Evolutionary conservation across 2,888 invertebrate species (phyloP).

Genomic region (Euphydryas editha): DNA sequence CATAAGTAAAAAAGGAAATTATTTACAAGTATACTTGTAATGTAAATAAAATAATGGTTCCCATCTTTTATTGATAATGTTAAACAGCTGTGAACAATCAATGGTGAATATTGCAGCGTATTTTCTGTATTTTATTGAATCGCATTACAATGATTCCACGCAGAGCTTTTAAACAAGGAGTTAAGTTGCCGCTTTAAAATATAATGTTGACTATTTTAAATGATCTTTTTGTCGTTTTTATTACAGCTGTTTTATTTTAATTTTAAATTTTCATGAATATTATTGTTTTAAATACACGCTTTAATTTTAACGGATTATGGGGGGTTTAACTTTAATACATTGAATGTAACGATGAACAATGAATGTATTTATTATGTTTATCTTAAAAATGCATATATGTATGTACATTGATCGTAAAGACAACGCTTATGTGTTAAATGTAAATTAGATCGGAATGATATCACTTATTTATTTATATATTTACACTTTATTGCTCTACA

Average conservation of each 20-base stretch:
- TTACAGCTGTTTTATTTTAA: conserved; percentile 10
- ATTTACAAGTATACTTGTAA: conserved; percentile 39
- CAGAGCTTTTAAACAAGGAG: conserved; percentile 35
- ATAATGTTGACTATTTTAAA: conserved; percentile 33
- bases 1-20: conserved; percentile 15
- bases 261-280: conserved; percentile 8
- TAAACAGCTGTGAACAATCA: conserved; percentile 43
- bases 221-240: conserved; percentile 20
- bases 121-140: conserved; percentile 44
- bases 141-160: conserved; percentile 33
- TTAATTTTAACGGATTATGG: conserved; percentile 1
- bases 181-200: conserved; percentile 27
- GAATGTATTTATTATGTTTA: not conserved
- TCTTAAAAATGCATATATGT: too few relatives aligned
- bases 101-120: conserved; percentile 35
- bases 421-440: too few relatives aligned
- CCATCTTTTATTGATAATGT: conserved; percentile 59
- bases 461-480: too few relatives aligned
- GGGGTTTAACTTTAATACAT: not conserved
- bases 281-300: conserved; percentile 4
- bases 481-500: too few relatives aligned
- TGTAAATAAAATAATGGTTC: conserved; percentile 43
- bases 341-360: not conserved
- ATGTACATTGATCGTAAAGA: too few relatives aligned
- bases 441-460: too few relatives aligned